Base-by-base conservation (phyloP, 2,113 vertebrate species). In the Etheostoma spectabile region DNA sequence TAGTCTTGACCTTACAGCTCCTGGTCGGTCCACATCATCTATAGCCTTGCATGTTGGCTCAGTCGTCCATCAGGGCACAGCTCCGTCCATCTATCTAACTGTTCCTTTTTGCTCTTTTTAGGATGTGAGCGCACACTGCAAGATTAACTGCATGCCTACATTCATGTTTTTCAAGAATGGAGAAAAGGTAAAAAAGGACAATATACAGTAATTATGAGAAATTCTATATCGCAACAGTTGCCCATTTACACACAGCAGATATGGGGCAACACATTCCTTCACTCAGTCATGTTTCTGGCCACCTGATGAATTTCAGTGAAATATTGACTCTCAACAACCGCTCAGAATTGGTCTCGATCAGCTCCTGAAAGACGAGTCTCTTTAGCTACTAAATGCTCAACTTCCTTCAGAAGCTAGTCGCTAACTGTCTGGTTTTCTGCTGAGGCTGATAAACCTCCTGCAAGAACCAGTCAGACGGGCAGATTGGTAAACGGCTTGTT, bases 121-220 rank as follows among this genome's bases (percentile, higher is more conserved):
- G 98, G 98, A 99, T 0, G 91, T 99, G 22, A 94, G 96, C 72
- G 0, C 60, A 2, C 5, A 65, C 0, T 98, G 95, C 7, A 77
- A 84, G 0, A 95, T 99, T 64, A 95, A 55, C 1, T 96, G 96
- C 89, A 99, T 99, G 97, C 98, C 98, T 46, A 99, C 97, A 0
- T 99, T 99, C 93, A 94, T 96, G 0, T 99, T 97, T 93, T 98
- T 95, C 92, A 98, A 95, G 90, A 93, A 93, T 0, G 95, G 91
- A 38, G 0, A 87, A 8, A 96, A 93, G 96, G 98, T 99, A 94
- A 57, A n/a, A 82, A 4, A 18, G 12, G 7, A 48, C 12, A 10
- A 66, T 1, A 14, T 12, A 53, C 12, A 21, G 42, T n/a, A 49
- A 24, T 16, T 10, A 21, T 21, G 19, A 2, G 38, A 61, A 35